Conservation (phyloP, 2,113 vertebrate species). For the Carassius auratus region DNA sequence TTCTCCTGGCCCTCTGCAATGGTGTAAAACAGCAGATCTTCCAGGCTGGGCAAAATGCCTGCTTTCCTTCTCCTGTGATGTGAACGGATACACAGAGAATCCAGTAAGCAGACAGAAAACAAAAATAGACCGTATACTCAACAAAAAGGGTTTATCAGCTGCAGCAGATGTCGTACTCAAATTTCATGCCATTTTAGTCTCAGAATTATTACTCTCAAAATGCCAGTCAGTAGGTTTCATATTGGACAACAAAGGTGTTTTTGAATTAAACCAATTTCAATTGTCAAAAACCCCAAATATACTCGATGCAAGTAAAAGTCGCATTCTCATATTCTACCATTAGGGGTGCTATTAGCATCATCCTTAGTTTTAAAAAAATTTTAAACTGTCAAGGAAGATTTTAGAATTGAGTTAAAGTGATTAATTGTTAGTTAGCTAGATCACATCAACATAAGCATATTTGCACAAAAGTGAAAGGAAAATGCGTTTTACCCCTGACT, state of each 20-base stretch:
- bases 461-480: not conserved
- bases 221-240: constrained; percentile 54
- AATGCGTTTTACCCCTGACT: constrained; percentile 20
- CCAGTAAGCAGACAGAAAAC: constrained; percentile 13
- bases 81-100: constrained; percentile 52
- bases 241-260: not conserved
- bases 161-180: constrained; percentile 39
- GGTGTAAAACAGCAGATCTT: constrained; percentile 98
- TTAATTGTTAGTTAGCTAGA: not conserved
- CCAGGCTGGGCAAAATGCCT: constrained; percentile 94
- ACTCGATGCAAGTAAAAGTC: not conserved
- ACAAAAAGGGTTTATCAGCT: constrained; percentile 25
- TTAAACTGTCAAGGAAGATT: not conserved
- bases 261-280: not conserved
- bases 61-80: constrained; percentile 87
- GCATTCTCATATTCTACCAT: not conserved
- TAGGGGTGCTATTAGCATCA: not conserved
- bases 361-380: not conserved
- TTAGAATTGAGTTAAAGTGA: not conserved
- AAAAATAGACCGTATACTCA: not conserved
- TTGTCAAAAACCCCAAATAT: not conserved
- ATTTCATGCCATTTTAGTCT: constrained; percentile 15
- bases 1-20: constrained; percentile 98
- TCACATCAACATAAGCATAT: not conserved
- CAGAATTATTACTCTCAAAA: constrained; percentile 38